Conservation (phyloP, 1,140 invertebrate species). For the Lasaia peninsularis region DNA sequence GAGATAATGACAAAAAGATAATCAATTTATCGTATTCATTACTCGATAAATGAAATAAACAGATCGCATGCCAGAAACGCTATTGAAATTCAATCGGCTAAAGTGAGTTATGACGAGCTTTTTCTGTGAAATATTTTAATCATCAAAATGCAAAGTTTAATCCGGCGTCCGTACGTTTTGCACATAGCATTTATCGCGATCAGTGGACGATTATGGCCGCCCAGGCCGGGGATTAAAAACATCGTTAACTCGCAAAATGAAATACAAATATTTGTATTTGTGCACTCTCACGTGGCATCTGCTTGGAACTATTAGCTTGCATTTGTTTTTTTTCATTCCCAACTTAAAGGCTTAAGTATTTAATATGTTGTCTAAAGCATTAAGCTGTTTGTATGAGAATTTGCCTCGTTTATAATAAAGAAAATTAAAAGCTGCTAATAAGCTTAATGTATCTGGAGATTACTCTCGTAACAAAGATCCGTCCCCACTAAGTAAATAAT, state of each 20-base stretch:
- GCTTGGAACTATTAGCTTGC: too few relatives aligned
- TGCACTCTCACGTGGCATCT: constrained; percentile 15
- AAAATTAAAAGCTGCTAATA: too few relatives aligned
- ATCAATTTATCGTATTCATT: background rate
- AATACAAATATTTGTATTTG: constrained; percentile 35
- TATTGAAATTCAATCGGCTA: constrained; percentile 1
- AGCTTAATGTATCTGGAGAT: too few relatives aligned
- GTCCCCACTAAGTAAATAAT: too few relatives aligned
- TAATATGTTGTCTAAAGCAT: too few relatives aligned
- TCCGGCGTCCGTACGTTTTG: constrained; percentile 24
- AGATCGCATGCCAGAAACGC: background rate
- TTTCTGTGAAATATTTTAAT: constrained; percentile 18
- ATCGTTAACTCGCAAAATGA: constrained; percentile 34
- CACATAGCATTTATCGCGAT: constrained; percentile 22
- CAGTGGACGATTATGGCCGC: constrained; percentile 33
- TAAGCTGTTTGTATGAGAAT: too few relatives aligned
- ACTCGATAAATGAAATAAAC: background rate
- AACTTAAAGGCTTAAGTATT: too few relatives aligned
- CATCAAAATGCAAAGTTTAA: constrained; percentile 31
- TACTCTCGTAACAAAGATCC: too few relatives aligned
- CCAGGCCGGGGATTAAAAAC: constrained; percentile 33
- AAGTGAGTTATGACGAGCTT: constrained; percentile 10
- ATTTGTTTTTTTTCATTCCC: too few relatives aligned
- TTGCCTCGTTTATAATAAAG: too few relatives aligned
- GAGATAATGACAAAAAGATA: background rate